Evolutionary conservation across 2,888 invertebrate genomes (phyloP).

Genomic region (Calameuta pallipes): DNA sequence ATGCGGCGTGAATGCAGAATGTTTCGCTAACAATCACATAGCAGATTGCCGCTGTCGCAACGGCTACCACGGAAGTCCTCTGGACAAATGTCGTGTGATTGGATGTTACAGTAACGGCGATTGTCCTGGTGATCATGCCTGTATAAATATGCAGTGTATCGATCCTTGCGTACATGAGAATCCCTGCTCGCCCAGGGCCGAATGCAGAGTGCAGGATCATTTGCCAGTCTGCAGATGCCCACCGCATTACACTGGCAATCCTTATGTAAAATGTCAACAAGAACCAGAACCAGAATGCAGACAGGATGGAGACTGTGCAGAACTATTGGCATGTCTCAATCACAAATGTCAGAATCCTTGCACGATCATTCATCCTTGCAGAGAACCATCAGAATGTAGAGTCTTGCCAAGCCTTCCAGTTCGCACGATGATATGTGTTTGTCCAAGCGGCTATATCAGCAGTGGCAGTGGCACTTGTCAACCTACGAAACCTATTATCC

Average conservation of each 20-base stretch:
- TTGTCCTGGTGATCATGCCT: constrained; percentile 86
- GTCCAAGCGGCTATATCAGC: constrained; percentile 89
- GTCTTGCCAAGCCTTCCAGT: constrained; percentile 86
- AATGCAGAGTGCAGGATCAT: constrained; percentile 85
- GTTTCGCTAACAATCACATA: constrained; percentile 78
- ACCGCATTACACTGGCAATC: constrained; percentile 80
- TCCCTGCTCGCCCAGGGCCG: constrained; percentile 81
- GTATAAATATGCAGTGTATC: constrained; percentile 86
- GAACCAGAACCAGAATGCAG: constrained; percentile 81
- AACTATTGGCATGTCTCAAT: constrained; percentile 83
- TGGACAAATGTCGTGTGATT: constrained; percentile 79
- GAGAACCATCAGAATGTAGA: constrained; percentile 82
- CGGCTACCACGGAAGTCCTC: constrained; percentile 83
- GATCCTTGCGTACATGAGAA: constrained; percentile 85
- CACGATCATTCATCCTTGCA: constrained; percentile 80
- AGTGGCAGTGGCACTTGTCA: constrained; percentile 85
- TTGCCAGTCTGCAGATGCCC: constrained; percentile 88
- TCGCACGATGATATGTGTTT: constrained; percentile 89
- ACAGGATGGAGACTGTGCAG: constrained; percentile 85
- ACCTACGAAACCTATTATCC: constrained; percentile 74
- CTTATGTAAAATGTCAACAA: constrained; percentile 83
- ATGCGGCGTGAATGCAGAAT: constrained; percentile 87
- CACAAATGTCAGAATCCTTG: constrained; percentile 88
- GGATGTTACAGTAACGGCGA: constrained; percentile 90
- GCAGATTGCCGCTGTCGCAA: constrained; percentile 84